Percentiles rank a stretch among this genome's conserved stretches.
phyloP scores from a whole-genome alignment of 2,888 invertebrate species.

The Chymomyza fuscimana region DNA sequence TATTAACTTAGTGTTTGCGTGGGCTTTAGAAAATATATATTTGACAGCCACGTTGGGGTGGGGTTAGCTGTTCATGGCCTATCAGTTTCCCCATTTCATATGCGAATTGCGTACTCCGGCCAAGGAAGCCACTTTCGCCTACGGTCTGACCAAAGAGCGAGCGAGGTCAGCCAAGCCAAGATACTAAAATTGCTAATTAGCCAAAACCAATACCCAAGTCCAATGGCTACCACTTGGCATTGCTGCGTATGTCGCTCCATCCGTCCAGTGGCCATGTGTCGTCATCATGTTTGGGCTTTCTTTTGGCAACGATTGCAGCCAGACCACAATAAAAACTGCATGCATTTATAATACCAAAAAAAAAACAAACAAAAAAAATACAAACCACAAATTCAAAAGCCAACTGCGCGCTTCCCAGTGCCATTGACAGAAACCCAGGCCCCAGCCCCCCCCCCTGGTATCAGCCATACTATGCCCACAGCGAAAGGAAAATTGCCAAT shows the following conservation, averaged over 20 bases:
- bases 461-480: background rate
- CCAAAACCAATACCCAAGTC: background rate
- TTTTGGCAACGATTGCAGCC: constrained; percentile 45
- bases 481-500: background rate
- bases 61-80: background rate
- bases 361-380: background rate
- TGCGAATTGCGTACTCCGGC: background rate
- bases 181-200: background rate
- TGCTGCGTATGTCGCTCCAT: too few species aligned
- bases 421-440: background rate
- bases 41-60: too few species aligned
- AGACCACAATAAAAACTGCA: background rate
- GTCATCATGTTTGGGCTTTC: constrained; percentile 41
- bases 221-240: background rate
- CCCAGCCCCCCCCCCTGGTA: too few species aligned
- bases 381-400: background rate
- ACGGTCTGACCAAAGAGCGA: background rate
- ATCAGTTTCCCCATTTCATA: background rate
- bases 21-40: too few species aligned
- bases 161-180: background rate
- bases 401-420: background rate
- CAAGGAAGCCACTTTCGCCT: background rate
- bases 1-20: background rate
- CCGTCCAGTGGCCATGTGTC: background rate
- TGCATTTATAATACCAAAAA: background rate